Evolutionary conservation across 2,113 vertebrate genomes (phyloP), one percentile per base, ranked within the genome.

Genomic region (Peromyscus californicus): DNA sequence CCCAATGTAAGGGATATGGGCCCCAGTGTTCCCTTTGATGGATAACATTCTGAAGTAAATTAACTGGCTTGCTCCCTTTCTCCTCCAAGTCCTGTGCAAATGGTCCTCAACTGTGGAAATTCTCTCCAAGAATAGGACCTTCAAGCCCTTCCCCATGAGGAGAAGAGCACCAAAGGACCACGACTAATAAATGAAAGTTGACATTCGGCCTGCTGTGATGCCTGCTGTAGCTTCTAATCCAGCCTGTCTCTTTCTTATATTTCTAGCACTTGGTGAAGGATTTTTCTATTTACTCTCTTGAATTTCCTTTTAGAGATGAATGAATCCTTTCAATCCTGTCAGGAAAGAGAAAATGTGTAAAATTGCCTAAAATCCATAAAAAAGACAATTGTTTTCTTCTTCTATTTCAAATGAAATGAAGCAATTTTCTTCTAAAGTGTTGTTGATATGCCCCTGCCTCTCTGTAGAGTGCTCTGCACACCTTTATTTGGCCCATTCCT

Each of bases 401-500:
- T 90, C n/a, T 12, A 39, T 90, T 91, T 93, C 67, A 67, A 82
- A 93, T 88, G 76, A 54, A 39, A 63, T 7, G 0, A 51, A 75
- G 26, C 26, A 61, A 65, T 75, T 75, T 92, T 83, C 74, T 84
- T 39, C 54, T 93, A 2, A 75, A 51, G 72, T 87, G 8, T 36
- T 59, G 90, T 61, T 74, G 59, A 80, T n/a, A 11, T 36, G 31
- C 12, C 33, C 22, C 61, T 24, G 11, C 63, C 33, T 90, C 36
- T 87, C 82, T 78, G 1, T 4, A 17, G 17, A n/a, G 33, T 4
- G 1, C 3, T 39, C 54, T 24, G 4, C 33, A 4, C 3, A 1
- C 31, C 33, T 67, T 93, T 69, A 86, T 33, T 63, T 63, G 54
- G 29, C 39, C 13, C 90, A 67, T 54, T 63, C 10, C 31, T 69